Conservation (phyloP, 2,797 vertebrate genomes). For the Phoxinus dragarum region DNA sequence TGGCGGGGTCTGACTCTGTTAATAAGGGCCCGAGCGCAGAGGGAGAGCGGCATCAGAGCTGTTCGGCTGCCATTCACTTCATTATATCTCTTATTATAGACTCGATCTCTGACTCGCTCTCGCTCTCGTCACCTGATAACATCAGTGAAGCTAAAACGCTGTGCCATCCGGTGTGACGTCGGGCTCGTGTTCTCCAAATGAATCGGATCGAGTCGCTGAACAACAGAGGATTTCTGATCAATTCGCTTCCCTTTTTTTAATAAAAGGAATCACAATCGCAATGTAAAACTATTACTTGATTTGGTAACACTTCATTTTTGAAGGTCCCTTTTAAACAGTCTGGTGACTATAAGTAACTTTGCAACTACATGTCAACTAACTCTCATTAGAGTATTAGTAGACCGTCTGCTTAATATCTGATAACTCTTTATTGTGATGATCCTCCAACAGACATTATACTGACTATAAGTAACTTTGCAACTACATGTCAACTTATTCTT, state of each 20-base stretch:
- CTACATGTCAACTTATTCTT: too few relatives aligned
- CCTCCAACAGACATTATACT: too few relatives aligned
- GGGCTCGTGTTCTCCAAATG: slow-evolving; percentile 11
- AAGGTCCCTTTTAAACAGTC: too few relatives aligned
- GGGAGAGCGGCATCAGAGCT: slow-evolving; percentile 63
- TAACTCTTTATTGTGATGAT: too few relatives aligned
- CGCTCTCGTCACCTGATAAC: slow-evolving; percentile 40
- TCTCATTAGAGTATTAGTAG: too few relatives aligned
- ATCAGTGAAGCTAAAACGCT: slow-evolving; percentile 42
- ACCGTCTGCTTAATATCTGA: too few relatives aligned
- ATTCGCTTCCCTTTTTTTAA: neutral
- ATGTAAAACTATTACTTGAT: neutral
- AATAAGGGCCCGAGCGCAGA: slow-evolving; percentile 65
- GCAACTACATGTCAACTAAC: too few relatives aligned
- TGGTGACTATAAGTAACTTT: too few relatives aligned
- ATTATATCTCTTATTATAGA: slow-evolving; percentile 75
- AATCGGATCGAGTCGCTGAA: neutral
- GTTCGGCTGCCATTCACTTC: slow-evolving; percentile 70
- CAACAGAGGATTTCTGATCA: neutral
- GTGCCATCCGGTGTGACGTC: slow-evolving; percentile 5
- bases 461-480: too few relatives aligned
- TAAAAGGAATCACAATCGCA: neutral
- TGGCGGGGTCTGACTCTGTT: slow-evolving; percentile 79
- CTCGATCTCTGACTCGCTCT: slow-evolving; percentile 6
- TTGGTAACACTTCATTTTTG: too few relatives aligned